phyloP scores from a whole-genome alignment of 2,113 vertebrate species.

The Nothocercus julius region DNA sequence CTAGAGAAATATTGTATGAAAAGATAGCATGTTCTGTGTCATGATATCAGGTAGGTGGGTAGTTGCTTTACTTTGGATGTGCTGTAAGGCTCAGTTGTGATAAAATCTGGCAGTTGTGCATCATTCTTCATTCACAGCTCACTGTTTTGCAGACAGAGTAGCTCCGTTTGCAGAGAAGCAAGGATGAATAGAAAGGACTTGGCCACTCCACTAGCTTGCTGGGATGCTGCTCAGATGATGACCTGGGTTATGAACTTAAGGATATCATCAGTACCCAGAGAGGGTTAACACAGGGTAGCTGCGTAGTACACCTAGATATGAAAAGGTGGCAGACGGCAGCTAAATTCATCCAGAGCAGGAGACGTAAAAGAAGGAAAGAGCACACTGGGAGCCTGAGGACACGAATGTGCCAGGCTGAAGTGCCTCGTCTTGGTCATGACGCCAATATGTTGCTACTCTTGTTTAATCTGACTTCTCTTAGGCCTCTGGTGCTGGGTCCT shows the following conservation, averaged over 20 bases:
- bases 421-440: fast-evolving
- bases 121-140: neutral
- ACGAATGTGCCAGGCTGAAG: neutral
- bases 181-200: fast-evolving
- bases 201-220: too few relatives aligned
- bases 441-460: neutral
- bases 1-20: neutral
- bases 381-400: neutral
- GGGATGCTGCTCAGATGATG: fast-evolving
- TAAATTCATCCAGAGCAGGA: neutral
- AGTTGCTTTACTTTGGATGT: neutral
- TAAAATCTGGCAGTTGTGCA: neutral
- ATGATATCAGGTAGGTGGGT: neutral
- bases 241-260: neutral
- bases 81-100: neutral
- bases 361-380: neutral
- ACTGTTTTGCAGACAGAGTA: too few relatives aligned
- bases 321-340: neutral
- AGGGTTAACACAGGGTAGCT: fast-evolving
- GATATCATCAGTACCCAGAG: neutral
- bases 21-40: neutral
- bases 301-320: neutral
- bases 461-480: neutral
- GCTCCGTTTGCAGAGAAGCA: too few relatives aligned
- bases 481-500: neutral